Conservation (phyloP, 2,888 invertebrate species). For the Ophioninae sp. region DNA sequence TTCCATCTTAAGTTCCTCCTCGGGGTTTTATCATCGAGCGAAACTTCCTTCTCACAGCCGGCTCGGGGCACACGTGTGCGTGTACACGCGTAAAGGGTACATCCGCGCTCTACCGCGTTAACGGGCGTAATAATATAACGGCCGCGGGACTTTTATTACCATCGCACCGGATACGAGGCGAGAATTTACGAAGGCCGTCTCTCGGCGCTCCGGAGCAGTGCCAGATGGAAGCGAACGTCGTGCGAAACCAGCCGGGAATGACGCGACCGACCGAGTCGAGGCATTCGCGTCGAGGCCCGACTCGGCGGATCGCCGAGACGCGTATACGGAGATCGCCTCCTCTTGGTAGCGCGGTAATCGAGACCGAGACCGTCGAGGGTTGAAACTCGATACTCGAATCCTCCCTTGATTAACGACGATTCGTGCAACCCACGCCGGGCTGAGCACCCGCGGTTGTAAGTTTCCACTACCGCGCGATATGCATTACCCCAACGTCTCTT, state of each 20-base stretch:
- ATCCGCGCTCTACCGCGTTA: constrained; percentile 53
- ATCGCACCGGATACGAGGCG: constrained; percentile 63
- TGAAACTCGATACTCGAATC: constrained; percentile 80
- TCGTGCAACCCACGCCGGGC: constrained; percentile 73
- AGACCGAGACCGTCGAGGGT: constrained; percentile 66
- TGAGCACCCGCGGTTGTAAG: constrained; percentile 63
- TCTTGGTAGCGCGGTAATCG: constrained; percentile 38
- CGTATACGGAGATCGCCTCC: too few species aligned
- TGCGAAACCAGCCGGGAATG: constrained; percentile 50
- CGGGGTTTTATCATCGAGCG: constrained; percentile 31
- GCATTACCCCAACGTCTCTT: constrained; percentile 45
- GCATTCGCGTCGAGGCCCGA: constrained; percentile 39
- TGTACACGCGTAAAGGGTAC: constrained; percentile 42
- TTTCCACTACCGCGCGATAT: constrained; percentile 50
- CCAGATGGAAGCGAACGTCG: constrained; percentile 55
- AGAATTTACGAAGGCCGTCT: constrained; percentile 65
- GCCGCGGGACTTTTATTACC: constrained; percentile 57
- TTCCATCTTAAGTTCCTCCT: constrained; percentile 13
- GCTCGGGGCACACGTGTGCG: not conserved
- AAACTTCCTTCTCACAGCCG: constrained; percentile 3
- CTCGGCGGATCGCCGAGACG: not conserved
- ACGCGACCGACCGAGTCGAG: constrained; percentile 50
- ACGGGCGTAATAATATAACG: constrained; percentile 60
- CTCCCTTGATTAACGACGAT: constrained; percentile 78
- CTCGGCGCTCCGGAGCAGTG: constrained; percentile 48